Evolutionary conservation across 2,113 vertebrate genomes (phyloP), one percentile per base, ranked within the genome.

Genomic region (Daubentonia madagascariensis): DNA sequence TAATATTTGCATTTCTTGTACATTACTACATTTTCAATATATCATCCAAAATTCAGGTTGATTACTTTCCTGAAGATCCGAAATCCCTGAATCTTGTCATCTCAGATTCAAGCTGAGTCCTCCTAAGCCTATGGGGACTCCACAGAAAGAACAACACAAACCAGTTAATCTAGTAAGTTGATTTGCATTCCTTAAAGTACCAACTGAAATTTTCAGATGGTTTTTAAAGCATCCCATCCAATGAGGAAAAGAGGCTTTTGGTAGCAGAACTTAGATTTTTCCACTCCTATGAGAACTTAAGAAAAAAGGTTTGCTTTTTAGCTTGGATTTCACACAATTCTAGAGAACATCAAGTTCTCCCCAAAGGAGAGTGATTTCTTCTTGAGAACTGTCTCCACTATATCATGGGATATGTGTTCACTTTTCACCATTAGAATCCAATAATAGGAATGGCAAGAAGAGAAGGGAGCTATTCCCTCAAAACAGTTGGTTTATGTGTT

Each of bases 401-500:
- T 89, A 72, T 85, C n/a, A 32, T 40, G 13, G 32, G n/a, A 25
- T 93, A 85, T 65, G 68, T 23, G 89, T 90, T 81, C 35, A 54
- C 32, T 70, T 25, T 95, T 94, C 28, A 92, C 52, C 54, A 80
- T 88, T 85, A 94, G 91, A 94, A 92, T 81, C 17, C 45, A 92
- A 52, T 67, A 94, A 83, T 80, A 72, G 11, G 22, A 95, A 96
- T 87, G 68, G 20, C 48, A 96, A 92, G n/a, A 67, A 91, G 37
- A 96, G 59, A 96, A 96, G 61, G 83, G 17, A 89, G 73, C 25
- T 80, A 75, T 84, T 95, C 17, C 61, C 85, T 94, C 79, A 86
- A 95, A 93, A 96, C 63, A 81, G 61, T 97, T 91, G 59, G 50
- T 95, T 98, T 94, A 67, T 83, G 32, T 97, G 88, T 87, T 90